A percentile compares a stretch with the other conserved stretches of the same genome.
phyloP scores from a whole-genome alignment of 2,797 vertebrate species.

The Muscicapa striata region DNA sequence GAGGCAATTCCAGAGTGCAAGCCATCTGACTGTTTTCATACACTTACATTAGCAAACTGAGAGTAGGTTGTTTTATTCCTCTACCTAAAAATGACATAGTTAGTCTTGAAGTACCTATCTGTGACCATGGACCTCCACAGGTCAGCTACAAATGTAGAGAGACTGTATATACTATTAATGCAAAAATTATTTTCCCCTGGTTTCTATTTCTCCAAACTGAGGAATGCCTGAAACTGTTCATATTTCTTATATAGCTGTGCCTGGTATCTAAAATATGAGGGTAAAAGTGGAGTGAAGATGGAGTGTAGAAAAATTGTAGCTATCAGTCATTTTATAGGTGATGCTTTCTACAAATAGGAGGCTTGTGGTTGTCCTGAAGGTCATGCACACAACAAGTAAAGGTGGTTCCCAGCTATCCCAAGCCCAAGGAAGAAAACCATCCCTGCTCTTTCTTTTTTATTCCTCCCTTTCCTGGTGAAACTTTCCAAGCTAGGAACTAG shows the following conservation, averaged over 20 bases:
- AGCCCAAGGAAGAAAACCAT: fast-evolving
- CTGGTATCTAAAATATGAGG: not conserved
- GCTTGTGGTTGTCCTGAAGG: not conserved
- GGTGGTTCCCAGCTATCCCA: not conserved
- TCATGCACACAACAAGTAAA: not conserved
- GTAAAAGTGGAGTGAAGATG: not conserved
- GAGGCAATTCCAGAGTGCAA: not conserved
- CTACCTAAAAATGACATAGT: not conserved
- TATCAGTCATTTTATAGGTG: not conserved
- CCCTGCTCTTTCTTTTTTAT: not conserved
- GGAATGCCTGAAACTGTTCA: not conserved
- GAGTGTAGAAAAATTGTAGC: not conserved
- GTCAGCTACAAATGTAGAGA: not conserved
- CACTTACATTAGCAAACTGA: not conserved
- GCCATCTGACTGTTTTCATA: not conserved
- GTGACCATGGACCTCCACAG: not conserved
- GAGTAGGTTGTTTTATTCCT: not conserved
- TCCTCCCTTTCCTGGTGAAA: not conserved
- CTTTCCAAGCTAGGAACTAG: not conserved
- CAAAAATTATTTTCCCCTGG: not conserved
- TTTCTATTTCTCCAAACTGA: not conserved
- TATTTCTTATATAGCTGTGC: not conserved
- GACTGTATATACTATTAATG: too few species aligned
- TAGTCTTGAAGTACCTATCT: not conserved
- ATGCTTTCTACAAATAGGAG: not conserved